Percentiles rank a stretch among this genome's conserved stretches.
Evolutionary conservation across 2,888 invertebrate genomes (phyloP).

Genomic region (Eupithecia inturbata): DNA sequence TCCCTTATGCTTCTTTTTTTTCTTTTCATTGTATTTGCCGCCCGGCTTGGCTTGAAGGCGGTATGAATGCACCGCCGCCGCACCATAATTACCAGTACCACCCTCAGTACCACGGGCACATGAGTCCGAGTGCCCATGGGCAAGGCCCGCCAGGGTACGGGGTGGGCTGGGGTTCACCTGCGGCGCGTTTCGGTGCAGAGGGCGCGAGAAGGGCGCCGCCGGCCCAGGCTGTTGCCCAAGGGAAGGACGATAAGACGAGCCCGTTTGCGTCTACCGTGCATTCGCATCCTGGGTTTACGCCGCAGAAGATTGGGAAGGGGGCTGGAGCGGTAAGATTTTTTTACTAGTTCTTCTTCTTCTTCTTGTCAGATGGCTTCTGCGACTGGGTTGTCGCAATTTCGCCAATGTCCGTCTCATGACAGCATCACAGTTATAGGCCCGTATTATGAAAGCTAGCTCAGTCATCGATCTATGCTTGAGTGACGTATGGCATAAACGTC

Average conservation of each 20-base stretch:
- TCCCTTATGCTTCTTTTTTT: slow-evolving; percentile 82
- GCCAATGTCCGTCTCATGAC: too few species aligned
- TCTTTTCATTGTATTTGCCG: slow-evolving; percentile 84
- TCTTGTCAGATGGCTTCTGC: too few species aligned
- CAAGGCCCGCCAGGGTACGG: slow-evolving; percentile 52
- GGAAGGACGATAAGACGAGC: slow-evolving; percentile 88
- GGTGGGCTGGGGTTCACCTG: slow-evolving; percentile 54
- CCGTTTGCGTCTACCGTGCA: slow-evolving; percentile 95
- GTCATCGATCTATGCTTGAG: too few species aligned
- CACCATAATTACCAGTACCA: slow-evolving; percentile 84
- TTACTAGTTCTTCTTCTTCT: too few species aligned
- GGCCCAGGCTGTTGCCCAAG: slow-evolving; percentile 2
- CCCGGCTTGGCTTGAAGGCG: slow-evolving; percentile 83
- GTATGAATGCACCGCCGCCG: slow-evolving; percentile 83
- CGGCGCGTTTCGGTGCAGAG: slow-evolving; percentile 82
- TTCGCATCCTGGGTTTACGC: slow-evolving; percentile 96
- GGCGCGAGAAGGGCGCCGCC: slow-evolving; percentile 57
- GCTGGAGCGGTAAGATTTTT: slow-evolving; percentile 78
- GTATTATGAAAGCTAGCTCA: too few species aligned
- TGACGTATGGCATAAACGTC: too few species aligned
- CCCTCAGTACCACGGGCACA: slow-evolving; percentile 75
- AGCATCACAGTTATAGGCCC: too few species aligned
- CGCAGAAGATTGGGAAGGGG: slow-evolving; percentile 95
- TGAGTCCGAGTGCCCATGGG: slow-evolving; percentile 53
- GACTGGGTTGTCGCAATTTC: too few species aligned